Evolutionary conservation across 2,797 vertebrate genomes (phyloP).

Genomic region (Babyrousa celebensis): DNA sequence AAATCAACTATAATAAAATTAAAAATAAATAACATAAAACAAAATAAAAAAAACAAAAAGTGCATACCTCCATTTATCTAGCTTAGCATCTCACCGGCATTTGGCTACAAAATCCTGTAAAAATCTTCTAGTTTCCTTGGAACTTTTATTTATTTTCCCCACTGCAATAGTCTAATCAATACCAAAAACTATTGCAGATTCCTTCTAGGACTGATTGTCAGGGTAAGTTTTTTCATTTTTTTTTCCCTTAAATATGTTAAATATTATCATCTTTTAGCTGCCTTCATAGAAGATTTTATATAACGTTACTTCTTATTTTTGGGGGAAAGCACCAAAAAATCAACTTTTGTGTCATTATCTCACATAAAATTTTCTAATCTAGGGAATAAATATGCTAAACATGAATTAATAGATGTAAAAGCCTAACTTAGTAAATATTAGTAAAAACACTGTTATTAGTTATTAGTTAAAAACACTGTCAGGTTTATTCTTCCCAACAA

Average conservation of each 20-base stretch:
- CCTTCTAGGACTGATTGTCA: neutral
- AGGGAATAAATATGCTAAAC: neutral
- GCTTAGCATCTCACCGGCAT: neutral
- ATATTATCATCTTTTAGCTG: neutral
- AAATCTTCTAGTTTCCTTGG: neutral
- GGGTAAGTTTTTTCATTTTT: neutral
- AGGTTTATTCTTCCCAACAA: neutral
- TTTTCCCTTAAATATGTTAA: neutral
- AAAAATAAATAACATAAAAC: too few species aligned
- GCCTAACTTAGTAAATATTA: neutral
- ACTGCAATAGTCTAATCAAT: neutral
- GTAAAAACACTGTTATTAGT: neutral
- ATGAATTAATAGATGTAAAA: neutral
- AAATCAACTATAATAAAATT: too few species aligned
- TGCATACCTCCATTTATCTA: neutral
- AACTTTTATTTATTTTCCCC: neutral
- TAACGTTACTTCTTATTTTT: neutral
- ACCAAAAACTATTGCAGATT: neutral
- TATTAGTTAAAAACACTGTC: neutral
- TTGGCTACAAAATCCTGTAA: neutral
- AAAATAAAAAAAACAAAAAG: neutral
- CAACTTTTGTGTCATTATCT: neutral
- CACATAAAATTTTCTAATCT: neutral
- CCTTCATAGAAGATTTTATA: neutral
- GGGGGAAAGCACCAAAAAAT: neutral